Evolutionary conservation across 2,888 invertebrate genomes (phyloP).

Genomic region (Sesamia inferens): DNA sequence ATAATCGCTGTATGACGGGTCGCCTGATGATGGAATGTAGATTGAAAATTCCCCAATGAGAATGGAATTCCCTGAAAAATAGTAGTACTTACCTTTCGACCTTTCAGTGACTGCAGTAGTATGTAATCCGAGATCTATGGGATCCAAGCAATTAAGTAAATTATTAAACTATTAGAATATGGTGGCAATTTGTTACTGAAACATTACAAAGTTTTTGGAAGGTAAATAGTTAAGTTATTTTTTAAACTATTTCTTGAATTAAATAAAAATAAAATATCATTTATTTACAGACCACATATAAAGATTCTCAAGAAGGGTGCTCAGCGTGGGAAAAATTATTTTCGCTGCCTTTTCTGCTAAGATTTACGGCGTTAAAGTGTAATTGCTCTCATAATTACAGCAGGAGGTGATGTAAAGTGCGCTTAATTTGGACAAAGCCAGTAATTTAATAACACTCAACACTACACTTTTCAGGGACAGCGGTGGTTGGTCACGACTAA

Average conservation of each 20-base stretch:
- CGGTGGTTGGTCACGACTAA: conserved; percentile 64
- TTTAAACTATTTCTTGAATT: neutral
- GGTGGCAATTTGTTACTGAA: neutral
- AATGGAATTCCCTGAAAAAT: neutral
- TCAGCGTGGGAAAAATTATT: conserved; percentile 52
- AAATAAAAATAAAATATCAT: neutral
- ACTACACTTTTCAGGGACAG: conserved; percentile 68
- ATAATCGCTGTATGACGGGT: no score
- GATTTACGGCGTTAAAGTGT: conserved; percentile 38
- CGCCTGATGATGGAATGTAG: no score
- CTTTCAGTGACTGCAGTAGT: neutral
- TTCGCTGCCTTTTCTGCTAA: conserved; percentile 42
- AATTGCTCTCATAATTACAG: conserved; percentile 64
- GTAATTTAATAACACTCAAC: conserved; percentile 53
- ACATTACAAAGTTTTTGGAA: neutral
- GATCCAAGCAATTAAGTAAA: neutral
- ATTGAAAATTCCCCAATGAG: no score
- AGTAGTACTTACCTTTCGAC: neutral
- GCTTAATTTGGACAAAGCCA: conserved; percentile 51
- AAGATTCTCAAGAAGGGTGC: neutral
- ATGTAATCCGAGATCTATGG: neutral
- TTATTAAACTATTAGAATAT: neutral
- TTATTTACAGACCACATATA: neutral
- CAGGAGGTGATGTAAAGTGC: conserved; percentile 58
- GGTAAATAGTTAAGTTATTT: neutral